Base-by-base conservation (phyloP, 2,113 vertebrate species). In the Balaeniceps rex region DNA sequence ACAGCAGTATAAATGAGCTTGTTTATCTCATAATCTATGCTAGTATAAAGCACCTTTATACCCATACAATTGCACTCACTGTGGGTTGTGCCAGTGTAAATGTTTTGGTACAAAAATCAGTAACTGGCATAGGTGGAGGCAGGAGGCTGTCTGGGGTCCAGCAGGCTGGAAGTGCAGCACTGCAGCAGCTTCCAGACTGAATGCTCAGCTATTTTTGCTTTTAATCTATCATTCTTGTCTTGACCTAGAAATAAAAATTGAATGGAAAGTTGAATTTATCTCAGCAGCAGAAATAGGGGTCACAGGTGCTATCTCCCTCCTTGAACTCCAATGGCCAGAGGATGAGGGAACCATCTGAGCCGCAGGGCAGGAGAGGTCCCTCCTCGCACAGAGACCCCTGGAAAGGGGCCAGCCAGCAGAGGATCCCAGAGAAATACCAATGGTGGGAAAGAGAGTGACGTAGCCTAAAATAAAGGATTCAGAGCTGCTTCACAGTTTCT, bases 11-110 rank as follows among this genome's bases (percentile, higher is more conserved):
- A 91, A 97, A 96, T 85, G 70, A 72, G 84, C 46, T 51, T 91
- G 65, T 95, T 96, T 90, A 90, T 80, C 84, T 90, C 82, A 47
- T 94, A 83, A 96, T 92, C 79, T 93, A 25, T 77, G 85, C 87
- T 47, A 14, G 66, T 63, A 84, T 91, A 93, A 95, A 91, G 89
- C 91, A 96, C 91, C 93, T 96, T 96, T 93, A 89, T 94, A 40
- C 58, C 58, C 75, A 38, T 72, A 44, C 36, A 95, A 95, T 76
- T 85, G 60, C 75, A 23, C n/a, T 80, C 51, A 7, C 71, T 80
- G 33, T 38, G 46, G 74, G 51, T 77, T 95, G 75, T 95, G 93
- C 95, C 91, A 88, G 63, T 51, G 55, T 93, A 96, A 95, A 95
- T 88, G 82, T 90, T 97, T 91, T 93, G 94, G 89, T 95, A 91